Evolutionary conservation across 2,888 invertebrate genomes (phyloP), one percentile per base, ranked within the genome.

Genomic region (Norana najaformis): DNA sequence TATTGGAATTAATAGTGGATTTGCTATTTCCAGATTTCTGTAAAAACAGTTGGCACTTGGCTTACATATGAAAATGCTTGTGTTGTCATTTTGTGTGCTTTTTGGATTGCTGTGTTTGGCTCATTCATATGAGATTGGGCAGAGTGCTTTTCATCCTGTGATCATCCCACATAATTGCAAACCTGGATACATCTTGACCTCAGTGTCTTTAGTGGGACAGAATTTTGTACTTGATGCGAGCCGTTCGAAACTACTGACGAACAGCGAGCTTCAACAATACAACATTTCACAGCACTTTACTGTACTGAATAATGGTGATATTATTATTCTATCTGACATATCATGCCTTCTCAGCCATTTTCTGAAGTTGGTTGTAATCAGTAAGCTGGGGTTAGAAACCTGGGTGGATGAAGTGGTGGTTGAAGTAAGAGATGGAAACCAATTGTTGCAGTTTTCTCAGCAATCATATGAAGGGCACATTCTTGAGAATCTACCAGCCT

Each of bases 301-400:
- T 30, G 90, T 92, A 1, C 89, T 89, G 30, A 39, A 83, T 41
- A 89, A 92, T 89, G 93, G 93, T 90, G 92, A 92, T 88, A 83
- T 93, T n/a, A 90, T 93, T 69, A 92, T 93, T 39, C 92, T 90
- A 88, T 88, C 90, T 30, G 91, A 91, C 85, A 89, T 93, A 23
- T 88, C 91, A 39, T 69, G 90, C 34, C 91, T 93, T 36, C 88
- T 90, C n/a, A 92, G 92, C 37, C 90, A 90, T 88, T 90, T 90
- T 30, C 89, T 92, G 88, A 88, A 91, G 20, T 47, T 93, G 36
- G 88, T 91, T 34, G 91, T 92, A 20, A 90, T 89, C 88, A 92
- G 92, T 90, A 41, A 91, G 36, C 41, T 91, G 37, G 91, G 90
- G 20, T 39, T 88, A 3, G 88, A 90, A n/a, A 90, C 83, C n/a